A percentile compares a stretch with the other conserved stretches of the same genome.
Evolutionary conservation across 2,113 vertebrate species (phyloP).

Genomic region (Planiliza haematocheilus): DNA sequence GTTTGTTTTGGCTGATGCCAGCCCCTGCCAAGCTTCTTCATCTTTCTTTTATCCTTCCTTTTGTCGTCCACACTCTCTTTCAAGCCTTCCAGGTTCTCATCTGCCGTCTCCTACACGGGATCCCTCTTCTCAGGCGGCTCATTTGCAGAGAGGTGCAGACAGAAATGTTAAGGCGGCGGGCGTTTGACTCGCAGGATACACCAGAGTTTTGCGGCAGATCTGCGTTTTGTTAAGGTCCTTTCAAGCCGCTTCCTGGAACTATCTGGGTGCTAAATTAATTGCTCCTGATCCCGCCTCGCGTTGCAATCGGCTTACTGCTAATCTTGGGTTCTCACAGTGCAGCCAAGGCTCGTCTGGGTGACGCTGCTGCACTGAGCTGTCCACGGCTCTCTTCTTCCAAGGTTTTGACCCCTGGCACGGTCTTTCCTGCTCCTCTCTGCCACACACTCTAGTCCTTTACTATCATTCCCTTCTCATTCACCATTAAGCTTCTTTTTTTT

Average conservation of each 20-base stretch:
- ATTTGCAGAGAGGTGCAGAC: conserved; percentile 18
- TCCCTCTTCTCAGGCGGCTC: conserved; percentile 31
- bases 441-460: conserved; percentile 2
- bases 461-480: not conserved
- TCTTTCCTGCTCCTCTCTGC: conserved; percentile 17
- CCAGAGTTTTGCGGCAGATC: conserved; percentile 36
- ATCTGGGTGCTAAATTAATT: conserved; percentile 81
- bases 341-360: conserved; percentile 68
- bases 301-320: conserved; percentile 80
- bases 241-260: conserved; percentile 70
- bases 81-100: conserved; percentile 53
- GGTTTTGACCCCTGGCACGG: conserved; percentile 52
- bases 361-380: conserved; percentile 46
- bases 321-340: conserved; percentile 71
- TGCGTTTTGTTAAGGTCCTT: conserved; percentile 53
- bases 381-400: conserved; percentile 52
- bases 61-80: conserved; percentile 47
- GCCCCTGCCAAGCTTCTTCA: conserved; percentile 66
- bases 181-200: conserved; percentile 32
- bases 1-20: conserved; percentile 79
- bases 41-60: conserved; percentile 66
- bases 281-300: conserved; percentile 74
- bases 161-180: conserved; percentile 55
- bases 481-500: conserved; percentile 16
- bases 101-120: conserved; percentile 15